Base-by-base conservation (phyloP, 2,797 vertebrate species). In the Calcarius lapponicus region DNA sequence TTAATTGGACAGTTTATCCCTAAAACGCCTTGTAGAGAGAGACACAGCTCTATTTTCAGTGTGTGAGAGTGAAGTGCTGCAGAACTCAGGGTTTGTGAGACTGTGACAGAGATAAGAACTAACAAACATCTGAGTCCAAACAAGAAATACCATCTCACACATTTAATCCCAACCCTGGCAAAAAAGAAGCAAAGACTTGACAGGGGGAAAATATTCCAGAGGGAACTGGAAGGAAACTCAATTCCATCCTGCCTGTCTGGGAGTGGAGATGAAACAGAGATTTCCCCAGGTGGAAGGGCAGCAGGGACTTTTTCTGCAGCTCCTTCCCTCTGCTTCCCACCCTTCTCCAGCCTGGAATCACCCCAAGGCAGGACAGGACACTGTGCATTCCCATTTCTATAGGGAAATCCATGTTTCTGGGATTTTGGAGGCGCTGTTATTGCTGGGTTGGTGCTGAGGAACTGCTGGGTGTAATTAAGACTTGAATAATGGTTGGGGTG, bases 201-300 rank as follows among this genome's bases (percentile, higher is more conserved):
- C 56, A 36, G 11, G 7, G 16, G 10, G 38, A 21, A 29, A 74
- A 54, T 50, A 20, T 17, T 66, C 92, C 76, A 42, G n/a, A 12
- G 73, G 70, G 88, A 71, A 12, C 32, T 48, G 48, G 56, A 62
- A 70, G 66, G 88, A 86, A 93, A 84, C 43, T 4, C 22, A 93
- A 56, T 84, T 66, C 57, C 74, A 92, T 88, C 94, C 93, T 84
- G 94, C 70, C 74, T 67, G 83, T 66, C 80, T 73, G 48, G 42
- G 76, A 73, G 80, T 67, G 92, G 61, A 70, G 75, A 84, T 70
- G 65, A 70, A 85, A 60, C 1, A 2, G 51, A 42, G 78, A 38
- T 85, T 75, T 84, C 73, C 73, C 60, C 40, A 11, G 76, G 73
- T 86, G 76, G 84, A 79, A 48, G 73, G 51, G 58, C 80, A 50